Evolutionary conservation across 2,113 vertebrate genomes (phyloP).

Genomic region (Orycteropus afer): DNA sequence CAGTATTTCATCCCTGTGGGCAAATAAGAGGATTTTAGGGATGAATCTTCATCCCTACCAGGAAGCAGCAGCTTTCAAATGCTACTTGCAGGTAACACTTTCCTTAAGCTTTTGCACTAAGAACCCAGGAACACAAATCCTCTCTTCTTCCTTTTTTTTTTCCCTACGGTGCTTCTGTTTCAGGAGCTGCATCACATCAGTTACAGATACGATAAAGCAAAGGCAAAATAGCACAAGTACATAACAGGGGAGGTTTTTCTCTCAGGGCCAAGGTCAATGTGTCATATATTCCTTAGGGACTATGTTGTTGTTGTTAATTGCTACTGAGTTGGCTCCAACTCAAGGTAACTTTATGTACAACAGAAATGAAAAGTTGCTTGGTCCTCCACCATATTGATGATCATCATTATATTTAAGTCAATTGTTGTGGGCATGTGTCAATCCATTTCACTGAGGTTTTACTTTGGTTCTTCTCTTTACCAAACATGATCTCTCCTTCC

Average conservation of each 20-base stretch:
- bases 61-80: background rate
- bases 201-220: rapidly evolving
- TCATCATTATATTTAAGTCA: background rate
- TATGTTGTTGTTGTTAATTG: background rate
- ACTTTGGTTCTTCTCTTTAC: background rate
- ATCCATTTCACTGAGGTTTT: background rate
- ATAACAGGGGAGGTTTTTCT: rapidly evolving
- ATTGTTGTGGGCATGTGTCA: background rate
- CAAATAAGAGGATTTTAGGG: background rate
- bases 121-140: background rate
- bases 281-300: background rate
- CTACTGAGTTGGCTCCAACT: background rate
- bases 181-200: background rate
- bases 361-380: background rate
- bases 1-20: background rate
- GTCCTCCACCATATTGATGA: background rate
- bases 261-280: background rate
- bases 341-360: background rate
- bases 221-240: background rate
- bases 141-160: background rate
- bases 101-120: background rate
- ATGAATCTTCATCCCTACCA: rapidly evolving
- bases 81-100: background rate
- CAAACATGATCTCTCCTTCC: background rate
- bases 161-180: rapidly evolving